A percentile compares a stretch with the other conserved stretches of the same genome.
Evolutionary conservation across 2,113 vertebrate species (phyloP).

Genomic region (Apaloderma vittatum): DNA sequence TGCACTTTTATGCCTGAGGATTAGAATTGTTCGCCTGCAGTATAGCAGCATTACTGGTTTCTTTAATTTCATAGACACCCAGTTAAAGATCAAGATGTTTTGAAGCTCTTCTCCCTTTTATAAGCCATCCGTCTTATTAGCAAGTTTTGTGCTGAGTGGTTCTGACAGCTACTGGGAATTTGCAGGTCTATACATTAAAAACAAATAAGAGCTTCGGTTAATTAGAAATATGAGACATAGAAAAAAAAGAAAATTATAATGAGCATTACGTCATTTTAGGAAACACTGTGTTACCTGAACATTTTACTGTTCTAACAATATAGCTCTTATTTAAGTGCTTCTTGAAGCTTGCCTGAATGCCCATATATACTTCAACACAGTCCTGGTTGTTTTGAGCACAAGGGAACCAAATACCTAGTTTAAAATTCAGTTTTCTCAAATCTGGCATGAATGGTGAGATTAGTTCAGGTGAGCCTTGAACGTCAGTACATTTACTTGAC

Average conservation of each 20-base stretch:
- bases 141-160: not conserved
- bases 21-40: not conserved
- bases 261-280: not conserved
- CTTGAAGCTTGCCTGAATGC: not conserved
- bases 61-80: not conserved
- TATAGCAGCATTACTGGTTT: not conserved
- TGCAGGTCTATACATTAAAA: not conserved
- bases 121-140: not conserved
- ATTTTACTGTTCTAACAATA: not conserved
- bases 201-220: not conserved
- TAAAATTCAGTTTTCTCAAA: not conserved
- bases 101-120: slow-evolving; percentile 30
- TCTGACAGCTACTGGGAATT: not conserved
- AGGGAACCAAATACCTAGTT: not conserved
- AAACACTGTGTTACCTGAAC: not conserved
- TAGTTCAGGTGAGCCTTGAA: not conserved
- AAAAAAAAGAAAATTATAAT: not conserved
- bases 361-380: not conserved
- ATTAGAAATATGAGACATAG: not conserved
- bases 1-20: not conserved
- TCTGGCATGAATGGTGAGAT: not conserved
- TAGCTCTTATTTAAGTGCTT: not conserved
- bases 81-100: not conserved
- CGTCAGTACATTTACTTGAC: not conserved
- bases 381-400: not conserved